Conservation (phyloP, 2,888 invertebrate species). For the Hetaerina titia region DNA sequence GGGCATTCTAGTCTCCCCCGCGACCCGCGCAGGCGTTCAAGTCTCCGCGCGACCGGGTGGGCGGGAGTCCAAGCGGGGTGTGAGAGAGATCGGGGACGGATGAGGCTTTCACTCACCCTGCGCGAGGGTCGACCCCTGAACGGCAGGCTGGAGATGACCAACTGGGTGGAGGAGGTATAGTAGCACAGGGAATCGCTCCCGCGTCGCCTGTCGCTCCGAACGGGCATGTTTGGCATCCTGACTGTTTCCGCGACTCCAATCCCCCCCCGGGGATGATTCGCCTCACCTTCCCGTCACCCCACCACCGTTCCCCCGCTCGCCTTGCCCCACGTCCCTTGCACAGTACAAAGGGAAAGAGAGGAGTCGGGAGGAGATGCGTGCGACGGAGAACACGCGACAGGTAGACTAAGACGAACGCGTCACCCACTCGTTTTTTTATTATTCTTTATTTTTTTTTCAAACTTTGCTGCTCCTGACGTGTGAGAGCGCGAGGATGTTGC, state of each 20-base stretch:
- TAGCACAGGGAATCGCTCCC: conserved; percentile 8
- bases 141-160: conserved; percentile 11
- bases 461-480: neutral
- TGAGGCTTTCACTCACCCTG: neutral
- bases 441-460: neutral
- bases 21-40: neutral
- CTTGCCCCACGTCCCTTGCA: neutral
- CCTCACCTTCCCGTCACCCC: neutral
- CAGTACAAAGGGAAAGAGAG: neutral
- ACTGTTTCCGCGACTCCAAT: neutral
- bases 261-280: neutral
- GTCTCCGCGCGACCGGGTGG: neutral
- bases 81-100: neutral
- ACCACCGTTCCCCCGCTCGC: neutral
- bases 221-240: conserved; percentile 4
- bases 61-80: neutral
- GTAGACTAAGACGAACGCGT: neutral
- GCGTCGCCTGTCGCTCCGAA: neutral
- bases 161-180: neutral
- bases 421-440: neutral
- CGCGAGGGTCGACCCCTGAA: conserved; percentile 18
- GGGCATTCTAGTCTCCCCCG: too few relatives aligned
- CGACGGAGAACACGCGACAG: neutral
- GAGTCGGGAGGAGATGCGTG: neutral
- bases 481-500: neutral